A percentile compares a stretch with the other conserved stretches of the same genome.
phyloP scores from a whole-genome alignment of 2,797 vertebrate genomes.

The Stomatorhinus walkeri region DNA sequence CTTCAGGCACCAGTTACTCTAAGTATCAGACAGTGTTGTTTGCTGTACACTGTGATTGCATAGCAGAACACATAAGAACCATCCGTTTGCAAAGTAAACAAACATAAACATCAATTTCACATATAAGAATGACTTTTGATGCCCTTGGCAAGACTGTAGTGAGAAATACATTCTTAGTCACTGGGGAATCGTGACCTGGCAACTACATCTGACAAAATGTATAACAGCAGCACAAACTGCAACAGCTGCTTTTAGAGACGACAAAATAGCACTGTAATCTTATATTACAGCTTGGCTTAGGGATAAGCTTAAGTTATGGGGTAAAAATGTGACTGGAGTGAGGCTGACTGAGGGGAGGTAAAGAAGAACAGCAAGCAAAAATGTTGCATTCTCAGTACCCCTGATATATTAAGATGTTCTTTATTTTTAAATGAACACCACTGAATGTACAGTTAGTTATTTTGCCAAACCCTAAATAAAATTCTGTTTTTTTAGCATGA shows the following conservation, averaged over 20 bases:
- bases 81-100: not conserved
- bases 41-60: not conserved
- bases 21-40: not conserved
- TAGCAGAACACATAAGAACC: not conserved
- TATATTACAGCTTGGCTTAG: not conserved
- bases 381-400: not conserved
- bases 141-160: conserved; percentile 6
- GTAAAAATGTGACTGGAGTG: not conserved
- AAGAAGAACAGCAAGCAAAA: not conserved
- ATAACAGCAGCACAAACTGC: not conserved
- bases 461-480: not conserved
- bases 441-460: not conserved
- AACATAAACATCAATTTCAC: not conserved
- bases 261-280: not conserved
- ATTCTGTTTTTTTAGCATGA: conserved; percentile 42
- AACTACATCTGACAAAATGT: not conserved
- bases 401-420: not conserved
- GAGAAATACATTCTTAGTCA: not conserved
- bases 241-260: not conserved
- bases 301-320: not conserved
- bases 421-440: not conserved
- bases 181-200: not conserved
- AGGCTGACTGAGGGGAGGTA: not conserved
- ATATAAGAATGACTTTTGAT: not conserved
- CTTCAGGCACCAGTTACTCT: not conserved